These are phyloP conservation scores for Onychostruthus taczanowskii DNA, from an alignment of 2,113 vertebrate genomes.

Conservation along the genomic window DNA sequence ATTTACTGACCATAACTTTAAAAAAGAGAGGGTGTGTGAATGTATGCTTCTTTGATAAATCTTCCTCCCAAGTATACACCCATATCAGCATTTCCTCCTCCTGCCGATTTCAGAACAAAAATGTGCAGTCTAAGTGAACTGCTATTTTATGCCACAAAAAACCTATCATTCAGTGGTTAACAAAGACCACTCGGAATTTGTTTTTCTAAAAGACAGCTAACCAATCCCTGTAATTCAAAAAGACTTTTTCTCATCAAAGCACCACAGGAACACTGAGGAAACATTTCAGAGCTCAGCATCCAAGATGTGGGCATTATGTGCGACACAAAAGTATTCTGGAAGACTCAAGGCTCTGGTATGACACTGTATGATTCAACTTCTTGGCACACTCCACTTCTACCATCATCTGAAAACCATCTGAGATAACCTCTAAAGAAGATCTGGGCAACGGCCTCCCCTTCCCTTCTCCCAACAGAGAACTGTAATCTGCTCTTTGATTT, in stretches of 20 bases:
- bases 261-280: neutral
- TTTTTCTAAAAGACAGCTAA: slow-evolving; percentile 26
- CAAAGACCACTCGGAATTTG: slow-evolving; percentile 35
- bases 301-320: slow-evolving; percentile 7
- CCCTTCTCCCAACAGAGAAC: neutral
- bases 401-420: slow-evolving; percentile 17
- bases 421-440: slow-evolving; percentile 11
- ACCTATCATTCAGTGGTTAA: slow-evolving; percentile 50
- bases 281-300: slow-evolving; percentile 11
- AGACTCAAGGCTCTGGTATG: neutral
- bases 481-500: neutral
- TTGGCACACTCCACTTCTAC: neutral
- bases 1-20: slow-evolving; percentile 45
- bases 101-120: slow-evolving; percentile 53
- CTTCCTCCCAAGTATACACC: slow-evolving; percentile 47
- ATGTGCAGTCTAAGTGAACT: slow-evolving; percentile 39
- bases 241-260: slow-evolving; percentile 51
- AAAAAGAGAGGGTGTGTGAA: slow-evolving; percentile 59
- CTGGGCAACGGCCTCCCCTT: neutral
- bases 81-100: slow-evolving; percentile 65
- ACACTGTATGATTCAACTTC: slow-evolving; percentile 2
- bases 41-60: slow-evolving; percentile 55
- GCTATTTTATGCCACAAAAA: slow-evolving; percentile 48
- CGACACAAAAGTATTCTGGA: neutral
- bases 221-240: slow-evolving; percentile 27